A percentile compares a stretch with the other conserved stretches of the same genome.
Conservation (phyloP, 64 coral and sea anemone genomes). For the Pachyseris speciosa region DNA sequence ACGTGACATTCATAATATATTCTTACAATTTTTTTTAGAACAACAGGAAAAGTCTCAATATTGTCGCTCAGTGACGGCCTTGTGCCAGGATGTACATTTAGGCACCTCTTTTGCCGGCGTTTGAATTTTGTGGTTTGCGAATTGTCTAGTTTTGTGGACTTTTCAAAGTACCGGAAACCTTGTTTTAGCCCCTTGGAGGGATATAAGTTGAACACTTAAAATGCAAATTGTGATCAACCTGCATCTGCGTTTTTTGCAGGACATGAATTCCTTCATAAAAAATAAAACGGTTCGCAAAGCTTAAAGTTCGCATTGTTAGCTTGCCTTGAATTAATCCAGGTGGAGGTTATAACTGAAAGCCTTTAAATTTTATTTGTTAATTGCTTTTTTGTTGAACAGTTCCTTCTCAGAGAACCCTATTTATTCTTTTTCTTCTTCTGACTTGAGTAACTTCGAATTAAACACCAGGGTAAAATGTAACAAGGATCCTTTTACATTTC, state of each 20-base stretch:
- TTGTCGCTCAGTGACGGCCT: background rate
- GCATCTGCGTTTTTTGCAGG: background rate
- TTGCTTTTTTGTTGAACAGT: too few relatives aligned
- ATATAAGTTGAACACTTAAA: background rate
- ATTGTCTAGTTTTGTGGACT: background rate
- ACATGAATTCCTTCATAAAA: too few relatives aligned
- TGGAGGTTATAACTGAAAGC: too few relatives aligned
- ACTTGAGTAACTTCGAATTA: too few relatives aligned
- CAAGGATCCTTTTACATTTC: too few relatives aligned
- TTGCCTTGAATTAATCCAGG: too few relatives aligned
- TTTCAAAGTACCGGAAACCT: background rate
- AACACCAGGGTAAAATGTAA: too few relatives aligned
- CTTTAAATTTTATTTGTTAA: too few relatives aligned
- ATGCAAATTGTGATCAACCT: background rate
- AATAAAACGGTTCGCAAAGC: too few relatives aligned
- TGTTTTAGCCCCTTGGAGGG: background rate
- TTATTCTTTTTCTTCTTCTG: too few relatives aligned
- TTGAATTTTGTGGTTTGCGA: background rate
- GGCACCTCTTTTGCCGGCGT: background rate
- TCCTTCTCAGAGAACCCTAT: too few relatives aligned
- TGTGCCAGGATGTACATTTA: background rate
- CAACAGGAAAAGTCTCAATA: background rate
- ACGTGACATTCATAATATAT: background rate
- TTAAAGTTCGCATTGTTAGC: too few relatives aligned
- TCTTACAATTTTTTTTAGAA: background rate